These are phyloP conservation scores for Axea sp. DNA, from an alignment of 2,888 invertebrate genomes.

Conservation along the genomic window DNA sequence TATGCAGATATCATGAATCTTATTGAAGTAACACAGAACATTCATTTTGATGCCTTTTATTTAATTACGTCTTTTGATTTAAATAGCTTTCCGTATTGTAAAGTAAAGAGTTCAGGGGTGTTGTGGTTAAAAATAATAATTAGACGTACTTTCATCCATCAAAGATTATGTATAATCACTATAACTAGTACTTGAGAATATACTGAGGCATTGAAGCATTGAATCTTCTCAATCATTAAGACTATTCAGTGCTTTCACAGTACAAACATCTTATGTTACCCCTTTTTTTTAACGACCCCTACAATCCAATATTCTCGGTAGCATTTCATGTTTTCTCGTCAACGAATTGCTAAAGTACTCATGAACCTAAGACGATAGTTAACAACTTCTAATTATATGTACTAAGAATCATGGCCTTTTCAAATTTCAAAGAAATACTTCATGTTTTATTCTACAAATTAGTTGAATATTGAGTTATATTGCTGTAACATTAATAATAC, in stretches of 20 bases:
- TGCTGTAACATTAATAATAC: too few relatives aligned
- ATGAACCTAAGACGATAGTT: conserved; percentile 7
- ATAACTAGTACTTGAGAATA: neutral
- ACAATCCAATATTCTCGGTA: conserved; percentile 15
- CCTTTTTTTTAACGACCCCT: conserved; percentile 32
- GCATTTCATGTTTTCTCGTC: conserved; percentile 13
- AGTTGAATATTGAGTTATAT: too few relatives aligned
- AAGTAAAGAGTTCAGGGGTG: too few relatives aligned
- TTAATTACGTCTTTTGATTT: too few relatives aligned
- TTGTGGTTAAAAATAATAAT: too few relatives aligned
- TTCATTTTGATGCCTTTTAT: too few relatives aligned
- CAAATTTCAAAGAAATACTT: neutral
- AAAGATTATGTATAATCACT: too few relatives aligned
- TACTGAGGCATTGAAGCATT: too few relatives aligned
- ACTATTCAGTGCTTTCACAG: conserved; percentile 24
- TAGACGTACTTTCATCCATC: neutral
- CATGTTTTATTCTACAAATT: neutral
- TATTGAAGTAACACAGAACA: too few relatives aligned
- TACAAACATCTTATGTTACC: conserved; percentile 22
- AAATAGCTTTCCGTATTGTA: too few relatives aligned
- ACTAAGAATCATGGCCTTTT: neutral
- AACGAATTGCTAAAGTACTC: conserved; percentile 23
- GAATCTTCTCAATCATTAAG: conserved; percentile 35
- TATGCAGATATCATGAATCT: too few relatives aligned
- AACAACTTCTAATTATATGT: conserved; percentile 21